A percentile compares a stretch with the other conserved stretches of the same genome.
phyloP scores from a whole-genome alignment of 2,113 vertebrate genomes.

The Hipposideros armiger region DNA sequence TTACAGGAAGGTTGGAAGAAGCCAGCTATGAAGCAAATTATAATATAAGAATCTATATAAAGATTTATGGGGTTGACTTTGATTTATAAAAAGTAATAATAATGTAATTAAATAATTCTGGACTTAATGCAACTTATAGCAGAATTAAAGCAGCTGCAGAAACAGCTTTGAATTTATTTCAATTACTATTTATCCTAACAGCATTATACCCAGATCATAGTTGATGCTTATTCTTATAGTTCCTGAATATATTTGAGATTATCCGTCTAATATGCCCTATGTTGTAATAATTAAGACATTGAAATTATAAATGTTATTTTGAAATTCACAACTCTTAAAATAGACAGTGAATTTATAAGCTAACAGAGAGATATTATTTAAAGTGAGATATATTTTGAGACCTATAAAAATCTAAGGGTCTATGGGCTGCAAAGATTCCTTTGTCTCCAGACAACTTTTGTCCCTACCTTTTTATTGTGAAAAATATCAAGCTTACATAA shows the following conservation, averaged over 20 bases:
- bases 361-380: constrained; percentile 40
- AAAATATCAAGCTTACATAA: background rate
- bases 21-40: constrained; percentile 64
- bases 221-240: constrained; percentile 64
- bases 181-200: constrained; percentile 39
- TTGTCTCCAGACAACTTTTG: background rate
- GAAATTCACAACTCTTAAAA: constrained; percentile 64
- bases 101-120: constrained; percentile 80
- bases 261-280: constrained; percentile 50
- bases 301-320: constrained; percentile 76
- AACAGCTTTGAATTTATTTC: constrained; percentile 77
- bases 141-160: constrained; percentile 70
- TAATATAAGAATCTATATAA: constrained; percentile 59
- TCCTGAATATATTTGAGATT: constrained; percentile 78
- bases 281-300: constrained; percentile 76
- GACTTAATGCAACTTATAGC: constrained; percentile 71
- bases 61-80: constrained; percentile 63
- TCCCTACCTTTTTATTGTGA: background rate
- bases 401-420: background rate
- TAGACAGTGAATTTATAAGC: constrained; percentile 46
- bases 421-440: background rate
- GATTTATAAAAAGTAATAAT: constrained; percentile 81
- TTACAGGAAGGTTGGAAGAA: constrained; percentile 28
- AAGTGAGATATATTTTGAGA: background rate
- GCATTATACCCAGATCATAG: constrained; percentile 70